Conservation (phyloP, 2,113 vertebrate species). For the Macaca mulatta region DNA sequence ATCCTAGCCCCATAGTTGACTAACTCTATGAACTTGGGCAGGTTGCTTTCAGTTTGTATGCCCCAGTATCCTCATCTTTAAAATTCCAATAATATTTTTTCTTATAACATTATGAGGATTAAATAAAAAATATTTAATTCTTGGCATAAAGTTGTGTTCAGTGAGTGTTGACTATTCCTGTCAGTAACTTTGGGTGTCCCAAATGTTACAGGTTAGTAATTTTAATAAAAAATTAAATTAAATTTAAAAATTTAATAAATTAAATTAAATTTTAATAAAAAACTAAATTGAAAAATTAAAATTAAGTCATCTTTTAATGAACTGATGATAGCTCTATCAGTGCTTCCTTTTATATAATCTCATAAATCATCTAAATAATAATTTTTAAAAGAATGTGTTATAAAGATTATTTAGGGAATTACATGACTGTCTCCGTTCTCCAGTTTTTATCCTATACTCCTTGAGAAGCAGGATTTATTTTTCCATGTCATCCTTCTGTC, state of each 20-base stretch:
- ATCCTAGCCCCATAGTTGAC: background rate
- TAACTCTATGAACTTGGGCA: background rate
- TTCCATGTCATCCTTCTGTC: background rate
- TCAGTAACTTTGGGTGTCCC: background rate
- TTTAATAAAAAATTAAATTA: background rate
- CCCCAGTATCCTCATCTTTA: background rate
- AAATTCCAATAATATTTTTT: background rate
- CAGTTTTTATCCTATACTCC: background rate
- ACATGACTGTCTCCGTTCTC: background rate
- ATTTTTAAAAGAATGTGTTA: background rate
- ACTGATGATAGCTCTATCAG: background rate
- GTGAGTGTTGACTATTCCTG: background rate
- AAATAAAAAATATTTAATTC: background rate
- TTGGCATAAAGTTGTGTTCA: background rate
- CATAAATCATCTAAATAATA: background rate
- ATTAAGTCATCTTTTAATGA: background rate
- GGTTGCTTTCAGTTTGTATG: background rate
- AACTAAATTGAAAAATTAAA: background rate
- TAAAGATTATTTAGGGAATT: background rate
- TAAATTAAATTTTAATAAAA: constrained; percentile 4
- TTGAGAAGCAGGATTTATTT: constrained; percentile 28
- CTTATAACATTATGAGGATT: background rate
- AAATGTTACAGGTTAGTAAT: constrained; percentile 11
- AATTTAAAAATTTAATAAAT: background rate
- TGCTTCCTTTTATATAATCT: background rate